These are phyloP conservation scores for Sebastes reedi DNA, from an alignment of 2,797 vertebrate species.

Conservation along the genomic window DNA sequence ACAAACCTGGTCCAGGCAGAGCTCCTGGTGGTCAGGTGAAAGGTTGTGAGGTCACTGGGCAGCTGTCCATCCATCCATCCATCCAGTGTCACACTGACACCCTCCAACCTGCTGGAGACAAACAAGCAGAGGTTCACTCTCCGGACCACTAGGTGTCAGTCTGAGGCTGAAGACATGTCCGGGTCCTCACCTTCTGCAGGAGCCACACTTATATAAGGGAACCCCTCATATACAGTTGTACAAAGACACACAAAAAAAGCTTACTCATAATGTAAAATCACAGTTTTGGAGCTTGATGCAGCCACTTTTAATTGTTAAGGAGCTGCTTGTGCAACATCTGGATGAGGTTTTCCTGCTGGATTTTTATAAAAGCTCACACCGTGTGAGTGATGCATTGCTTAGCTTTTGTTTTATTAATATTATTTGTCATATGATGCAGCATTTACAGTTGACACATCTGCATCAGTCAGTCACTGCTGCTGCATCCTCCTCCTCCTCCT, in stretches of 20 bases:
- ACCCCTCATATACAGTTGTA: constrained; percentile 4
- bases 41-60: not conserved
- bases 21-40: not conserved
- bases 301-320: not conserved
- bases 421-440: not conserved
- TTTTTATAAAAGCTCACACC: not conserved
- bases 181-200: constrained; percentile 2
- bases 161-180: constrained; percentile 44
- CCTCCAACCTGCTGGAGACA: constrained; percentile 23
- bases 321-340: constrained; percentile 1
- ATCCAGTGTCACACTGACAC: not conserved
- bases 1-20: not conserved
- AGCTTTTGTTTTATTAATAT: not conserved
- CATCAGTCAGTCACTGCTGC: not conserved
- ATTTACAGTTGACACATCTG: not conserved
- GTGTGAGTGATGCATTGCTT: not conserved
- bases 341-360: not conserved
- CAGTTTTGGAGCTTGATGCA: not conserved
- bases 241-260: not conserved
- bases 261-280: not conserved
- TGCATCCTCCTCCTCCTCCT: not conserved
- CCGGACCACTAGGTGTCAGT: constrained; percentile 71
- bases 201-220: constrained; percentile 45
- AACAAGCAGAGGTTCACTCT: constrained; percentile 47
- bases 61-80: not conserved